These are phyloP conservation scores for Apocheima hispidaria DNA, from an alignment of 2,888 invertebrate species.

Conservation along the genomic window DNA sequence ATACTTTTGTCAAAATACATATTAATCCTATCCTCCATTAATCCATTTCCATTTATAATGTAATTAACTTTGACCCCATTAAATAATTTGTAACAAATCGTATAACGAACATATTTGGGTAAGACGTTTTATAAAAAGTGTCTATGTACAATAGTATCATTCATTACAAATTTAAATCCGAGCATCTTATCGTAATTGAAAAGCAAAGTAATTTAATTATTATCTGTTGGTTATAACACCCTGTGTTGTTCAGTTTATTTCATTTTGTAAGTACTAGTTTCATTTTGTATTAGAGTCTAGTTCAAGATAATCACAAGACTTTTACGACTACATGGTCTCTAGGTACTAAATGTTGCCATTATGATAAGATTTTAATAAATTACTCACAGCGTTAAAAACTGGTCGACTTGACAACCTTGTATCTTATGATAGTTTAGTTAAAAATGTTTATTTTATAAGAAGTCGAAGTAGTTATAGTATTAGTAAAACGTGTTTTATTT, in stretches of 20 bases:
- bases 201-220: conserved; percentile 4
- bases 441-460: conserved; percentile 12
- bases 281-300: conserved; percentile 24
- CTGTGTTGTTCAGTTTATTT: conserved; percentile 15
- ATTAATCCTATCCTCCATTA: no score
- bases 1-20: no score
- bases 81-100: no score
- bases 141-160: not conserved
- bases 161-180: not conserved
- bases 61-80: no score
- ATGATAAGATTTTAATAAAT: conserved; percentile 41
- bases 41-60: no score
- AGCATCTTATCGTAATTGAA: conserved; percentile 3
- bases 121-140: no score
- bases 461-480: not conserved
- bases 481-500: not conserved
- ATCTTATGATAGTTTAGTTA: conserved; percentile 27
- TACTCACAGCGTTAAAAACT: conserved; percentile 33
- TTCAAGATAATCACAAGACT: conserved; percentile 33
- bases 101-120: no score
- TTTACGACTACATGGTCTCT: conserved; percentile 33
- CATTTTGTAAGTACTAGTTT: conserved; percentile 28
- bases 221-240: conserved; percentile 16
- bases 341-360: conserved; percentile 37
- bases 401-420: conserved; percentile 33